These are phyloP conservation scores for Austrolebias charrua DNA, from an alignment of 2,797 vertebrate genomes.

Conservation along the genomic window DNA sequence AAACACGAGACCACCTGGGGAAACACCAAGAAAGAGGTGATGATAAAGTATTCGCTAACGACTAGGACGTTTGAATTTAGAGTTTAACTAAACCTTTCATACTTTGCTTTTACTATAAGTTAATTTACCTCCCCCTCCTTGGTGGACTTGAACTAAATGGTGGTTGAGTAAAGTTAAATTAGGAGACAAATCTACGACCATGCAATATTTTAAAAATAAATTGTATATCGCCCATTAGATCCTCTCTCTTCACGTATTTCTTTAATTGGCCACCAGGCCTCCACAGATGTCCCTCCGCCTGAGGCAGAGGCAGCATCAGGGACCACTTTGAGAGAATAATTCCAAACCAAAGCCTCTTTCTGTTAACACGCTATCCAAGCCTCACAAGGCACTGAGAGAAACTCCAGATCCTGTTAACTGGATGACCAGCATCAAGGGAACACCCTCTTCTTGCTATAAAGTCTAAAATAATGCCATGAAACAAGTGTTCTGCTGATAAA, in stretches of 20 bases:
- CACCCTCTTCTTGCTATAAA: conserved; percentile 72
- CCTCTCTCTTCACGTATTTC: conserved; percentile 40
- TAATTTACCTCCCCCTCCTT: conserved; percentile 24
- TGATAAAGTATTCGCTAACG: conserved; percentile 15
- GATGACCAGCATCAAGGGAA: conserved; percentile 72
- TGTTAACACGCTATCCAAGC: conserved; percentile 59
- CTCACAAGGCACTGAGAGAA: conserved; percentile 59
- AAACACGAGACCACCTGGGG: conserved; percentile 61
- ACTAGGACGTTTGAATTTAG: background rate
- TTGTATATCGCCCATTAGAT: no score
- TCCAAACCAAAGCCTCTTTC: conserved; percentile 58
- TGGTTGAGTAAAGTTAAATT: conserved; percentile 23
- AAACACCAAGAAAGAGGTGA: conserved; percentile 48
- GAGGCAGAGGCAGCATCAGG: conserved; percentile 34
- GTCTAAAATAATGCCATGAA: conserved; percentile 66
- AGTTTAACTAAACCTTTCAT: conserved; percentile 18
- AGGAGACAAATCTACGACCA: conserved; percentile 31
- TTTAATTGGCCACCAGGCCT: conserved; percentile 56
- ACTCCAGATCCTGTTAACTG: conserved; percentile 70
- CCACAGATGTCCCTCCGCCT: conserved; percentile 53
- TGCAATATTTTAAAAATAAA: conserved; percentile 30
- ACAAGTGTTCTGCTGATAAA: conserved; percentile 70
- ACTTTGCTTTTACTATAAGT: conserved; percentile 43
- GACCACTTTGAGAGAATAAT: conserved; percentile 64
- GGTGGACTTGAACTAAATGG: no score